Percentiles rank a stretch among this genome's conserved stretches.
Evolutionary conservation across 2,888 invertebrate genomes (phyloP).

Genomic region (Eupithecia vulgata): DNA sequence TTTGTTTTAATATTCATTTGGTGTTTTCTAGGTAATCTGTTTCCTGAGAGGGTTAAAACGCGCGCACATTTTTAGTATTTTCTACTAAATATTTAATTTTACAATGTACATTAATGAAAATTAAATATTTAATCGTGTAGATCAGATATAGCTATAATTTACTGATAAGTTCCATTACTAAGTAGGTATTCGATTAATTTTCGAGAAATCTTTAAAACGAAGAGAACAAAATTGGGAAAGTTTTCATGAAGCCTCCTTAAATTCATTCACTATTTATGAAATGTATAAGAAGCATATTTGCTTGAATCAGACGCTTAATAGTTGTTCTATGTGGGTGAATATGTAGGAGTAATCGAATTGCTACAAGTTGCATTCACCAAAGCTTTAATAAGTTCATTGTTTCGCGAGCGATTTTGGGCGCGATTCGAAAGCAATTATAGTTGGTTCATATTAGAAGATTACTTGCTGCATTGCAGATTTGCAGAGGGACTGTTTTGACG

Average conservation of each 20-base stretch:
- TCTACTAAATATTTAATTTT: too few species aligned
- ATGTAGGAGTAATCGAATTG: slow-evolving; percentile 60
- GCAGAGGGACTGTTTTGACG: background rate
- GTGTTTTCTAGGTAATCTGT: too few species aligned
- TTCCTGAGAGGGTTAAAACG: too few species aligned
- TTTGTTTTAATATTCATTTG: too few species aligned
- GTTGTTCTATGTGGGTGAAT: slow-evolving; percentile 52
- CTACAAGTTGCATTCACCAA: slow-evolving; percentile 55
- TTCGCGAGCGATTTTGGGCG: slow-evolving; percentile 29
- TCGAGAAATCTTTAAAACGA: too few species aligned
- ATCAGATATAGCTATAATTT: too few species aligned
- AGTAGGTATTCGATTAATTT: too few species aligned
- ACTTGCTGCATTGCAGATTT: background rate
- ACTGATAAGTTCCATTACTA: too few species aligned
- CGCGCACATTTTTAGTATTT: too few species aligned
- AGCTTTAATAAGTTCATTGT: slow-evolving; percentile 39
- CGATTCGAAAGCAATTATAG: slow-evolving; percentile 28
- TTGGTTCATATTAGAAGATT: slow-evolving; percentile 15
- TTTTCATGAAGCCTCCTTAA: slow-evolving; percentile 11
- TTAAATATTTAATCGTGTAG: too few species aligned
- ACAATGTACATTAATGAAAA: too few species aligned
- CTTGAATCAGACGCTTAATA: slow-evolving; percentile 53
- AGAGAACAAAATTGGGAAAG: too few species aligned
- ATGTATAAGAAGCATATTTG: slow-evolving; percentile 57
- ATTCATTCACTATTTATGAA: slow-evolving; percentile 52